Base-by-base conservation (phyloP, 2,797 vertebrate genomes). In the Pangasius larnaudii region DNA sequence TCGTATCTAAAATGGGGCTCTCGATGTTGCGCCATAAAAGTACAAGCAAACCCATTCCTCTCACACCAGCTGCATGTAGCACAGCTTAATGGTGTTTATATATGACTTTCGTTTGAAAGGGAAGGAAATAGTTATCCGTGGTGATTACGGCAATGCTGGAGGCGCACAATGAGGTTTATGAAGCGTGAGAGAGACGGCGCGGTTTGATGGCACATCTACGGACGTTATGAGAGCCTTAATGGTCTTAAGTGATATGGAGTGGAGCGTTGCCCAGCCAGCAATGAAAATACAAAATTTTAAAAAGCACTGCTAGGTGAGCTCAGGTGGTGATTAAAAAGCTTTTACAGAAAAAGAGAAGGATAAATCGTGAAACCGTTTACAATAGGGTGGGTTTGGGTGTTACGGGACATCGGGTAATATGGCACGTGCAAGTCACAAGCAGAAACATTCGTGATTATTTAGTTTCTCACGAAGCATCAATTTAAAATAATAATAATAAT, bases 1-100 rank as follows among this genome's bases (percentile, higher is more conserved):
- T 90, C n/a, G 90, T 94, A 95, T 95, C 93, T 93, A 95, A 96
- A 86, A 96, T 95, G 94, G 94, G 92, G 92, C 95, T 95, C 95
- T 96, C 94, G 30, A 93, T 90, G 93, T 85, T 74, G 87, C 33
- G 93, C 93, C 93, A 96, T 96, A 97, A 96, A 86, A 95, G 93
- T 94, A 93, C 90, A 90, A 93, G 92, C 89, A 95, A 95, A 95
- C 93, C 94, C 93, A 93, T 94, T 94, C 91, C 91, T 92, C 90
- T 91, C 93, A 93, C 92, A 94, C 94, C 92, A 89, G 89, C 90
- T 88, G 61, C 83, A 87, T 90, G 90, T 90, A 91, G 91, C 90
- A 83, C 51, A 91, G 89, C 94, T 92, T 96, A 96, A 96, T 96
- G 96, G 96, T 94, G 95, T 96, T 95, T 96, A 94, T 95, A 95